These are phyloP conservation scores for Garrulus glandarius DNA, from an alignment of 2,797 vertebrate genomes.

Conservation along the genomic window DNA sequence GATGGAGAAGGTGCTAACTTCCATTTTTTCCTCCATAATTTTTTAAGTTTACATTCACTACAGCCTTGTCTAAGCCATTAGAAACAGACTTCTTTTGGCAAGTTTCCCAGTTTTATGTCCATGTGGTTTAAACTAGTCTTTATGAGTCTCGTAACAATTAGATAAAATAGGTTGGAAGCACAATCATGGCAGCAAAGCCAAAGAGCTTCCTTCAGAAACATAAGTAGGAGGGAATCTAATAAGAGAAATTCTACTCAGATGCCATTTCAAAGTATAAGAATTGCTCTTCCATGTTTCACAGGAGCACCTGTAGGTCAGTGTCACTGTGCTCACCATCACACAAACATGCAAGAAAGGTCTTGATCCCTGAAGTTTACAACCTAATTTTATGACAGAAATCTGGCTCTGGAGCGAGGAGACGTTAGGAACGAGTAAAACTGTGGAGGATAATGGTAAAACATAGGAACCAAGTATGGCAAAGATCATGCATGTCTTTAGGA, in stretches of 20 bases:
- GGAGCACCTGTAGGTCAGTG: background rate
- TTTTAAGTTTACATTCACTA: background rate
- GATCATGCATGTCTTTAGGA: background rate
- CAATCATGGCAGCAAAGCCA: background rate
- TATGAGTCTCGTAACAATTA: background rate
- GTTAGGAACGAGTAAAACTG: background rate
- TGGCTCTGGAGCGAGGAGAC: background rate
- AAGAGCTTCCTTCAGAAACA: background rate
- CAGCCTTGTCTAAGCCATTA: background rate
- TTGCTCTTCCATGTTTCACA: background rate
- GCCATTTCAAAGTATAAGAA: background rate
- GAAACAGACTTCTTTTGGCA: background rate
- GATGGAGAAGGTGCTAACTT: background rate
- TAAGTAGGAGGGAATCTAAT: background rate
- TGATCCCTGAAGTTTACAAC: background rate
- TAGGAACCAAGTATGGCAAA: background rate
- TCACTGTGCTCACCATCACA: background rate
- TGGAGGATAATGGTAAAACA: background rate
- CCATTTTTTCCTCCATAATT: background rate
- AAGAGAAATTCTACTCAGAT: background rate
- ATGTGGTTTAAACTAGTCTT: background rate
- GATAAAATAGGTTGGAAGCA: background rate
- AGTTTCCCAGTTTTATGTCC: background rate
- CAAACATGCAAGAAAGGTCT: background rate
- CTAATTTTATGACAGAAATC: background rate